Evolutionary conservation across 2,113 vertebrate genomes (phyloP), one percentile per base, ranked within the genome.

Genomic region (Chlorocebus sabaeus): DNA sequence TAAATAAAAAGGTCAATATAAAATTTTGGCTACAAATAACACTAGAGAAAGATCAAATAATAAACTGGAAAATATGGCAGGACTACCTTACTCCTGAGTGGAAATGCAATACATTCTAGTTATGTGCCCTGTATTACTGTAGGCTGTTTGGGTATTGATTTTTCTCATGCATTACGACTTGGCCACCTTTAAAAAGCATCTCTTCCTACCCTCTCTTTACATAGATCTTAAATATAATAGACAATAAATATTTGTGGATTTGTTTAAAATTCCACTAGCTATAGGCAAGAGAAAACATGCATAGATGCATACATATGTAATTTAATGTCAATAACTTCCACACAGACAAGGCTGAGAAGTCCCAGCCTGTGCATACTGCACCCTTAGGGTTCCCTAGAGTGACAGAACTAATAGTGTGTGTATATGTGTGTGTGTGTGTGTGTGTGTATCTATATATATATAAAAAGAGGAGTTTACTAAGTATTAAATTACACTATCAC

Each of bases 221-320:
- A 89, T 6, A 18, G 27, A 90, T 90, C 55, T 94, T 84, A 92
- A 87, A 96, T 75, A 40, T 8, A 89, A 38, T 9, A 78, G 32
- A 57, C 27, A 90, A 80, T 88, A 78, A 85, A 52, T 72, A 93
- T 78, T 40, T 61, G 48, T n/a, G 93, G 93, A 89, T 50, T 89
- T 90, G 57, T 79, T 88, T 76, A 97, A 84, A 96, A 82, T 45
- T 83, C 90, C 45, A 94, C 27, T 57, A 86, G n/a, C 55, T 84
- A 55, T 3, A 94, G 45, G 48, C 61, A 55, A 89, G 73, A 93
- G 72, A 76, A 89, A 84, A 92, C 27, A 81, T 8, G 22, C 64
- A 17, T 3, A 3, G 59, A 91, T 45, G 13, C 22, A 40, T 6
- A 52, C 7, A 8, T 27, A 59, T 76, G 43, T 57, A 94, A 64